Evolutionary conservation across 2,888 invertebrate genomes (phyloP), one percentile per base, ranked within the genome.

Genomic region (Drosophila neoperkinsi): DNA sequence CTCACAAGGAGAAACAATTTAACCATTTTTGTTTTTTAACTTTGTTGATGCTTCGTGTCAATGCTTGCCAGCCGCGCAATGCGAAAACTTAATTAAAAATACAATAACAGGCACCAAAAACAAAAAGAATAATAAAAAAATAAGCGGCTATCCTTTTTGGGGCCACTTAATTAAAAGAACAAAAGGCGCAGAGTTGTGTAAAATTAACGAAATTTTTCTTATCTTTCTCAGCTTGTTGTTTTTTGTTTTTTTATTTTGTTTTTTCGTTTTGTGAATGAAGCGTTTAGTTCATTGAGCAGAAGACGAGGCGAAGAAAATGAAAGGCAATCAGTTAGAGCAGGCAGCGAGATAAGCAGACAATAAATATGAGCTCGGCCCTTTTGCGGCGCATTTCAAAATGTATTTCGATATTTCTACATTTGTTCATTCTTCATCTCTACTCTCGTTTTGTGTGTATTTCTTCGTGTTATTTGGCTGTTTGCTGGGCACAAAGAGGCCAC

Each of bases 81-180:
- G 73, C 84, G 78, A 88, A 88, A 83, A 88, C 81, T 82, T 87
- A 90, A 87, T 87, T 87, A 90, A 84, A 84, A 73, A 49, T 51
- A 51, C 71, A 58, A 68, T 57, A 36, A 28, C 56, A 41, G 38
- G 66, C 71, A 28, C 16, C 50, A 51, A 21, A 36, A 62, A 56
- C 21, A 60, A 53, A 30, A 58, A 25, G 34, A 61, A 49, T 36
- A 56, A 38, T 46, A 34, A 31, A 58, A 49, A 49, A 69, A 78
- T 53, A 46, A 66, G 65, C 46, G 61, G 56, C 75, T 70, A 74
- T 88, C 79, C 88, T 84, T 89, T 89, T 84, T 77, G 72, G 74
- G 76, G 66, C 70, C 74, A 77, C 80, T 78, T 87, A 82, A 89
- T 87, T 84, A 89, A 85, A 83, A 73, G 72, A 77, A 82, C 69